These are phyloP conservation scores for Phalera bucephala DNA, from an alignment of 2,888 invertebrate genomes.

Conservation along the genomic window DNA sequence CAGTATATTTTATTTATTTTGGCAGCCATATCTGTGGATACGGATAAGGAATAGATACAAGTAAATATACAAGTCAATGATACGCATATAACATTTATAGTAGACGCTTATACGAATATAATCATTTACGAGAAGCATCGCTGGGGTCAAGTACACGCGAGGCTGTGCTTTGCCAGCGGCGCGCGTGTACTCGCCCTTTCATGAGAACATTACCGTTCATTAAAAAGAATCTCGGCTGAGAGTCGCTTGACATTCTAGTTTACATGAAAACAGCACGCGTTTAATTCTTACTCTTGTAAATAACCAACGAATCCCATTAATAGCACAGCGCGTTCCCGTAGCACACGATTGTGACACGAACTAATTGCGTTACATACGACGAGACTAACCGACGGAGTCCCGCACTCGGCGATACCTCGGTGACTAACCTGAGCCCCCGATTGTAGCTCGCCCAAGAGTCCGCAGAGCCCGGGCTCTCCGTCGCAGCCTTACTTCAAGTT, in stretches of 20 bases:
- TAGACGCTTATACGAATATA: slow-evolving; percentile 54
- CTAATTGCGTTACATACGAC: slow-evolving; percentile 38
- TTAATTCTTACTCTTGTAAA: slow-evolving; percentile 41
- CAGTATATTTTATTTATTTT: slow-evolving; percentile 68
- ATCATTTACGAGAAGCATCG: slow-evolving; percentile 24
- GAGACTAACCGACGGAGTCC: slow-evolving; percentile 34
- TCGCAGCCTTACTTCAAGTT: slow-evolving; percentile 93
- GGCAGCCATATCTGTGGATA: slow-evolving; percentile 72
- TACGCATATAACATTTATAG: slow-evolving; percentile 60
- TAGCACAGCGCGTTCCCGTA: slow-evolving; percentile 43
- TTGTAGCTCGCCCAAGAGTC: slow-evolving; percentile 89
- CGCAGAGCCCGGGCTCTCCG: slow-evolving; percentile 85
- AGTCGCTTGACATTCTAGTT: slow-evolving; percentile 32
- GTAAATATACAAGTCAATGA: slow-evolving; percentile 61
- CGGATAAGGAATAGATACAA: slow-evolving; percentile 68
- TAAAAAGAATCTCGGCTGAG: slow-evolving; percentile 20
- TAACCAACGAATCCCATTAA: slow-evolving; percentile 49
- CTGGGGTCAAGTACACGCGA: slow-evolving; percentile 38
- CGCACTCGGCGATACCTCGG: slow-evolving; percentile 22
- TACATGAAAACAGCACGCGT: slow-evolving; percentile 34
- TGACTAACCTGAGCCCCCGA: slow-evolving; percentile 73
- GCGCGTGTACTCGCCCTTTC: slow-evolving; percentile 20
- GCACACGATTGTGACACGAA: slow-evolving; percentile 44
- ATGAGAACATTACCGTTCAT: slow-evolving; percentile 24
- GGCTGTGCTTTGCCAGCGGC: slow-evolving; percentile 17